These are phyloP conservation scores for Globodera rostochiensis DNA, from an alignment of 1,140 invertebrate species.

Conservation along the genomic window DNA sequence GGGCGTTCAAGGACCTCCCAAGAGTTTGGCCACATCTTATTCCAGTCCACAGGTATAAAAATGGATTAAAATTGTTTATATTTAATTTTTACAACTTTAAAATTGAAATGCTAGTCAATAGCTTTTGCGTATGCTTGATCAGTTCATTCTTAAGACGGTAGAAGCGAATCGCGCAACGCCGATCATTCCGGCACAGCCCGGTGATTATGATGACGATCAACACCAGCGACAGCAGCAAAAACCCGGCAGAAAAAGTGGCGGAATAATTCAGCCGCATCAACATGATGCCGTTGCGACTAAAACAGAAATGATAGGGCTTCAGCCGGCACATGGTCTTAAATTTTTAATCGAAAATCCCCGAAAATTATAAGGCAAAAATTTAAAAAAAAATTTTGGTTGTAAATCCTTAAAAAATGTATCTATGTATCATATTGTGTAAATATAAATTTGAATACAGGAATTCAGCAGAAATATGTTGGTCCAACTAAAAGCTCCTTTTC, in stretches of 20 bases:
- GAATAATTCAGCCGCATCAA: neutral
- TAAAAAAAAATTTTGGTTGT: too few species aligned
- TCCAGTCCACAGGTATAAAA: conserved; percentile 11
- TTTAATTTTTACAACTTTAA: too few species aligned
- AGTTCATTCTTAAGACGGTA: neutral
- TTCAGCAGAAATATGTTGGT: neutral
- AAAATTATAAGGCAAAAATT: too few species aligned
- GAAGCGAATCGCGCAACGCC: conserved; percentile 20
- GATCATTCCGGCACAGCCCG: neutral
- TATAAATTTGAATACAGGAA: neutral
- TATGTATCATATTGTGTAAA: too few species aligned
- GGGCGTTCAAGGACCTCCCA: conserved; percentile 28
- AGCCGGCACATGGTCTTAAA: neutral
- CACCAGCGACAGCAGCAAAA: neutral
- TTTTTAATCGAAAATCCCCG: neutral
- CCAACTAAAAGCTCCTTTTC: neutral
- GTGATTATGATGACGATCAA: neutral
- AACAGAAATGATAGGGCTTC: neutral
- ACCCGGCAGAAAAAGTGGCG: neutral
- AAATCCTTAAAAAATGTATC: too few species aligned
- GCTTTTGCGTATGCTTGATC: too few species aligned
- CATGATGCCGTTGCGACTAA: neutral
- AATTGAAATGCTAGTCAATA: too few species aligned
- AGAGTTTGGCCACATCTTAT: conserved; percentile 32
- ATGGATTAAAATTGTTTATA: neutral